These are phyloP conservation scores for Sphyrna mokarran DNA, from an alignment of 2,113 vertebrate species.

Conservation along the genomic window DNA sequence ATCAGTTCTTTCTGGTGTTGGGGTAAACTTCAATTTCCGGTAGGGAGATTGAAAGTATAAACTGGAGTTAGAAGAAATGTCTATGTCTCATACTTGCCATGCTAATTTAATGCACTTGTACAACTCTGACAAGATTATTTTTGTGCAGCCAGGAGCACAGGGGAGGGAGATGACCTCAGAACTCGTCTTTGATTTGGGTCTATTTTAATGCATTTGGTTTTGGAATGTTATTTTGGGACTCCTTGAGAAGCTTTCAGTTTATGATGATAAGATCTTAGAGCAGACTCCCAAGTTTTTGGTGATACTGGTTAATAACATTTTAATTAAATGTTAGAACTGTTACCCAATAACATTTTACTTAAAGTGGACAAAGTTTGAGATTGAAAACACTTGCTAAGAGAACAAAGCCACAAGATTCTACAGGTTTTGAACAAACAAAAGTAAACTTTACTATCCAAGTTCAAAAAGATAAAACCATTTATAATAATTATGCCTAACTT, in stretches of 20 bases:
- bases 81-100: neutral
- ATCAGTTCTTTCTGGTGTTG: neutral
- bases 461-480: too few relatives aligned
- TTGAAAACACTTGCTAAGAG: too few relatives aligned
- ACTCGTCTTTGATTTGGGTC: neutral
- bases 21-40: neutral
- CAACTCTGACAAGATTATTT: neutral
- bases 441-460: too few relatives aligned
- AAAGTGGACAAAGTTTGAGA: too few relatives aligned
- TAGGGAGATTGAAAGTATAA: neutral
- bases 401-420: too few relatives aligned
- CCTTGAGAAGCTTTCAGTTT: neutral
- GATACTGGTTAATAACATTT: too few relatives aligned
- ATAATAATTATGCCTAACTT: too few relatives aligned
- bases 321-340: too few relatives aligned
- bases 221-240: neutral
- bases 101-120: neutral
- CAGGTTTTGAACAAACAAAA: too few relatives aligned
- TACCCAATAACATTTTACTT: too few relatives aligned
- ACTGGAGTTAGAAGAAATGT: neutral
- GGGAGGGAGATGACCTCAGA: neutral
- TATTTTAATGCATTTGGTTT: neutral
- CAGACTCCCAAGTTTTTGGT: too few relatives aligned
- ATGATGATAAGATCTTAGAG: neutral
- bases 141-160: neutral